Conservation (phyloP, 1,140 invertebrate species). For the Drosophila cardini region DNA sequence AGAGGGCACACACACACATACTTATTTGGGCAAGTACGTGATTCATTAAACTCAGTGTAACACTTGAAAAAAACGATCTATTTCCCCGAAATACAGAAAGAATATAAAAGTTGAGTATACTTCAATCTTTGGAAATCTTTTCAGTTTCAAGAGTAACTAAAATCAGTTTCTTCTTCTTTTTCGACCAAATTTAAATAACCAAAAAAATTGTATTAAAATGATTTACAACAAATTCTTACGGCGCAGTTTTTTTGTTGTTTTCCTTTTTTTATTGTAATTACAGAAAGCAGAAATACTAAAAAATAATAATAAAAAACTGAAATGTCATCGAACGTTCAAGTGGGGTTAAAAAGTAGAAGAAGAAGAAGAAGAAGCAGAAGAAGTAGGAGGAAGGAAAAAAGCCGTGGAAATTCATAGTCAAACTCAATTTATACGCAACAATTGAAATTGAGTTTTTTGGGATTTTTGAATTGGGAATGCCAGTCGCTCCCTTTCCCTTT, state of each 20-base stretch:
- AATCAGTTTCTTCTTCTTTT: not conserved
- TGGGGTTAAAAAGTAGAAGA: conserved; percentile 52
- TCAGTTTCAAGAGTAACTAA: not conserved
- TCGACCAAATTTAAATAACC: not conserved
- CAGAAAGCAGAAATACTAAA: conserved; percentile 43
- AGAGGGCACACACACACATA: conserved; percentile 18
- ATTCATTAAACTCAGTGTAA: conserved; percentile 64
- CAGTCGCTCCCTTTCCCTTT: not conserved
- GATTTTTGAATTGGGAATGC: conserved; percentile 16
- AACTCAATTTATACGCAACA: conserved; percentile 25
- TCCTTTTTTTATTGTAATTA: conserved; percentile 73
- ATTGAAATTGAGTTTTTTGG: conserved; percentile 2
- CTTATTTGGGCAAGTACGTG: conserved; percentile 49
- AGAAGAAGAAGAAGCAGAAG: conserved; percentile 4
- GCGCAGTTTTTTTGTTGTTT: conserved; percentile 17
- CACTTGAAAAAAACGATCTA: conserved; percentile 66
- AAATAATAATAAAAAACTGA: conserved; percentile 67
- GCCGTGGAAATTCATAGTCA: conserved; percentile 10
- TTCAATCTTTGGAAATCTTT: not conserved
- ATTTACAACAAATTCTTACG: conserved; percentile 15
- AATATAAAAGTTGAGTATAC: not conserved
- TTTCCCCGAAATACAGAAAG: not conserved
- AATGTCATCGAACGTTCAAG: conserved; percentile 82
- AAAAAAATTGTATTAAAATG: conserved; percentile 10
- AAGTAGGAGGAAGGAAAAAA: not conserved